phyloP scores from a whole-genome alignment of 2,888 invertebrate species.

The Oxystoma pomonae region DNA sequence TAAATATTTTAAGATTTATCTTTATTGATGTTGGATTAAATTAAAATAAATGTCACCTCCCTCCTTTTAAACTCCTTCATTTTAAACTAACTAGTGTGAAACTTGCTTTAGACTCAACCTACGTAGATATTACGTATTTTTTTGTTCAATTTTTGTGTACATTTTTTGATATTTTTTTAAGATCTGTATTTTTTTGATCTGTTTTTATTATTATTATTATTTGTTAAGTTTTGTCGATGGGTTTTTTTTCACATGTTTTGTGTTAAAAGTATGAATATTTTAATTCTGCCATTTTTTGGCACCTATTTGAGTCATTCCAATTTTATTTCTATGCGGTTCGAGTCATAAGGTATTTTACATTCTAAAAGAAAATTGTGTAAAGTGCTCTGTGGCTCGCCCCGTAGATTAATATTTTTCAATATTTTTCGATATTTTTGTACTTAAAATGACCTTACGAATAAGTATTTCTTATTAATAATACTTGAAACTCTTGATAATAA shows the following conservation, averaged over 20 bases:
- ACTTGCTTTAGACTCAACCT: background rate
- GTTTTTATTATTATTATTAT: slow-evolving; percentile 11
- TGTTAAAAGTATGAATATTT: background rate
- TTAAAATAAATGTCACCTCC: background rate
- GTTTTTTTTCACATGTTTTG: background rate
- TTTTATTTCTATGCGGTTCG: background rate
- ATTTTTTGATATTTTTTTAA: slow-evolving; percentile 14
- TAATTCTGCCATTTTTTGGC: background rate
- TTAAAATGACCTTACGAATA: slow-evolving; percentile 36
- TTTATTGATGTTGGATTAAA: background rate
- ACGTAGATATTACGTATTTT: slow-evolving; percentile 1
- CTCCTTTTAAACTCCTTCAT: background rate
- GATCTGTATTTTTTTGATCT: slow-evolving; percentile 21
- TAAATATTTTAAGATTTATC: background rate
- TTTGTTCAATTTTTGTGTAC: slow-evolving; percentile 3
- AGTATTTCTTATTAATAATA: background rate
- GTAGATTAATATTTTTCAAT: background rate
- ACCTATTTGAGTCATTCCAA: background rate
- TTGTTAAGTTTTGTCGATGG: slow-evolving; percentile 12
- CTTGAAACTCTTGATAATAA: slow-evolving; percentile 40
- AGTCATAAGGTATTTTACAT: background rate
- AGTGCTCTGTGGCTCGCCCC: background rate
- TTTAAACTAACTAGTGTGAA: background rate
- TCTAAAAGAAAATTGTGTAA: background rate
- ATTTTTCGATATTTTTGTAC: slow-evolving; percentile 27